Evolutionary conservation across 2,888 invertebrate species (phyloP).

Genomic region (Hirtodrosophila duncani): DNA sequence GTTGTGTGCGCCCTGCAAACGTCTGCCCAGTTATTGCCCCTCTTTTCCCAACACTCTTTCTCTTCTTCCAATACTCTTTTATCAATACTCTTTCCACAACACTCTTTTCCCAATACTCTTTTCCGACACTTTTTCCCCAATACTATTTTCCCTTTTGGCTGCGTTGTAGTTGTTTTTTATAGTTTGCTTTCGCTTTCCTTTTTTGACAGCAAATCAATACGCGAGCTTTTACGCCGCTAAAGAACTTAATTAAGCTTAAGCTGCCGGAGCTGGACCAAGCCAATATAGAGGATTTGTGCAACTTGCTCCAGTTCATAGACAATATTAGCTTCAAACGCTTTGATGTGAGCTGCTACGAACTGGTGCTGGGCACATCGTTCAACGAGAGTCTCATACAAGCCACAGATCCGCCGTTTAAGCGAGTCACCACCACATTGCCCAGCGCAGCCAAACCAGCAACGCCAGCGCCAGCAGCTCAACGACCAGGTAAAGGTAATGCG

Average conservation of each 20-base stretch:
- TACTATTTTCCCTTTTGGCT: too few relatives aligned
- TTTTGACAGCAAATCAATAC: constrained; percentile 76
- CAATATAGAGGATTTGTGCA: constrained; percentile 74
- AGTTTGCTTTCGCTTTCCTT: constrained; percentile 21
- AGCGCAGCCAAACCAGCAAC: constrained; percentile 27
- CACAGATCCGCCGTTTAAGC: constrained; percentile 66
- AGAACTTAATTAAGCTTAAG: constrained; percentile 75
- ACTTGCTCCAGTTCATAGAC: constrained; percentile 75
- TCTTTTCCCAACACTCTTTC: too few relatives aligned
- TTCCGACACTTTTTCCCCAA: too few relatives aligned
- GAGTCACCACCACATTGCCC: constrained; percentile 31
- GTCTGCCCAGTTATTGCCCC: too few relatives aligned
- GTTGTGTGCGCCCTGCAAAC: too few relatives aligned
- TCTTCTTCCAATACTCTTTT: too few relatives aligned
- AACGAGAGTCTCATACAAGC: constrained; percentile 75
- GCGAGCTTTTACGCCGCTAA: constrained; percentile 75
- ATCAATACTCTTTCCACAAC: too few relatives aligned
- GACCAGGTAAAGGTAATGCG: constrained; percentile 52
- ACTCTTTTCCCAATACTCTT: too few relatives aligned
- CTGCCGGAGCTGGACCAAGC: constrained; percentile 73
- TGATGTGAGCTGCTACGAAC: constrained; percentile 77
- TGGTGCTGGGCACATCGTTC: constrained; percentile 76
- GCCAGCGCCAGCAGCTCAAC: constrained; percentile 34
- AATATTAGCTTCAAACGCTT: constrained; percentile 75
- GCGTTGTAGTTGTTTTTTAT: constrained; percentile 35